Evolutionary conservation across 2,888 invertebrate species (phyloP).

Genomic region (Athrips mouffetella): DNA sequence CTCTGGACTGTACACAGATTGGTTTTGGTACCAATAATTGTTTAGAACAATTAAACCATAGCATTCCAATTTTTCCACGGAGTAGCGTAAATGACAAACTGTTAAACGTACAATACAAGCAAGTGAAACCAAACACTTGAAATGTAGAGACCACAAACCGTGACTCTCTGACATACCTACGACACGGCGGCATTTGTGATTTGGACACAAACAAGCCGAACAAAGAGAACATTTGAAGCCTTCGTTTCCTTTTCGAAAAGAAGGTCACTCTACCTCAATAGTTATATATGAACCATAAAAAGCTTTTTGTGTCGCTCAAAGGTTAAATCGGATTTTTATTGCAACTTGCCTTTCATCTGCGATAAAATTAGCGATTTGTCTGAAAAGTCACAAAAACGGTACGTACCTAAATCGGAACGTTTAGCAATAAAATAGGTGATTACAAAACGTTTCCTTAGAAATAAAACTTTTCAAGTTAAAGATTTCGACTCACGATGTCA

Average conservation of each 20-base stretch:
- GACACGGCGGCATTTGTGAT: constrained; percentile 55
- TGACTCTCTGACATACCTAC: constrained; percentile 57
- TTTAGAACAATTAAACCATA: constrained; percentile 13
- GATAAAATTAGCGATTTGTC: background rate
- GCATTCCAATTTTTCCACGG: constrained; percentile 36
- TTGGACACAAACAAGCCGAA: constrained; percentile 47
- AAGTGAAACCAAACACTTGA: constrained; percentile 18
- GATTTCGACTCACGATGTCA: no score
- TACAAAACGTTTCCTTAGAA: no score
- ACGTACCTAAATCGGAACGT: no score
- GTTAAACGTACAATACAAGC: constrained; percentile 9
- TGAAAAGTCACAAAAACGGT: no score
- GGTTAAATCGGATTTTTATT: constrained; percentile 5
- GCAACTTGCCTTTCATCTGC: background rate
- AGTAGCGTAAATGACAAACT: constrained; percentile 28
- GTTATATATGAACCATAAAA: constrained; percentile 22
- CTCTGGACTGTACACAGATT: no score
- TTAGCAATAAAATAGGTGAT: no score
- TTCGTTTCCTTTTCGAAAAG: constrained; percentile 46
- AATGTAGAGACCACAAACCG: constrained; percentile 33
- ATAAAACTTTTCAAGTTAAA: no score
- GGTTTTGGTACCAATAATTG: no score
- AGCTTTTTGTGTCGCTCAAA: constrained; percentile 23
- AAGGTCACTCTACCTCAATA: constrained; percentile 42
- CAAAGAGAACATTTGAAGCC: constrained; percentile 54